Evolutionary conservation across 2,797 vertebrate species (phyloP), one percentile per base, ranked within the genome.

Genomic region (Picus viridis): DNA sequence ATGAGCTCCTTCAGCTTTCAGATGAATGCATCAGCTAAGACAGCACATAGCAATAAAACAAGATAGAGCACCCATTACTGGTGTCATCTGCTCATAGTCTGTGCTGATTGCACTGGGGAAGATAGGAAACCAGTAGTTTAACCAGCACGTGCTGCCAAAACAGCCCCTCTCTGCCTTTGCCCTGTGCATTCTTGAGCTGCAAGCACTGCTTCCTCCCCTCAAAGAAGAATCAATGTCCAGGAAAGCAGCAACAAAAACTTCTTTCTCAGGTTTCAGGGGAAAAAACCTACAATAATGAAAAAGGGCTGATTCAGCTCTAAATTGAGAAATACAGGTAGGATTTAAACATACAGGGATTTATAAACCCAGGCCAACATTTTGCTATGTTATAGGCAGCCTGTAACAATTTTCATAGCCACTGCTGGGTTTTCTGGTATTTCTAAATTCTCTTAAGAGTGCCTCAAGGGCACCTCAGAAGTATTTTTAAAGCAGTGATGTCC

Each of bases 41-140:
- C 19, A 54, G 17, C 34, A 59, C 5, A 36, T 68, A 68, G 39
- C 4, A 36, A 49, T 23, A 26, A 71, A 67, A 49, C 30, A 27
- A 70, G 29, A 8, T n/a, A 63, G 30, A 34, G 19, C 9, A 9
- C 30, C 27, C 30, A 22, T 59, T 58, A 17, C 4, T 39, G 27
- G 19, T 63, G 32, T 32, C 27, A 36, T 41, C 53, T 58, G 41
- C 24, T n/a, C 69, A 34, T 1, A 29, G 17, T 6, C 36, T 36
- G 0, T 3, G 16, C 1, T 71, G 73, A 34, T 2, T 56, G 11
- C 17, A 10, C 16, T 24, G 47, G 32, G 39, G 47, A 58, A 32
- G 32, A 30, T 9, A 3, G 30, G 17, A 90, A 19, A 19, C 7
- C 61, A 67, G 59, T 6, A 65, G 61, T 67, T 76, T 5, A 61